phyloP scores from a whole-genome alignment of 2,113 vertebrate species.

The Eubucco bourcierii region DNA sequence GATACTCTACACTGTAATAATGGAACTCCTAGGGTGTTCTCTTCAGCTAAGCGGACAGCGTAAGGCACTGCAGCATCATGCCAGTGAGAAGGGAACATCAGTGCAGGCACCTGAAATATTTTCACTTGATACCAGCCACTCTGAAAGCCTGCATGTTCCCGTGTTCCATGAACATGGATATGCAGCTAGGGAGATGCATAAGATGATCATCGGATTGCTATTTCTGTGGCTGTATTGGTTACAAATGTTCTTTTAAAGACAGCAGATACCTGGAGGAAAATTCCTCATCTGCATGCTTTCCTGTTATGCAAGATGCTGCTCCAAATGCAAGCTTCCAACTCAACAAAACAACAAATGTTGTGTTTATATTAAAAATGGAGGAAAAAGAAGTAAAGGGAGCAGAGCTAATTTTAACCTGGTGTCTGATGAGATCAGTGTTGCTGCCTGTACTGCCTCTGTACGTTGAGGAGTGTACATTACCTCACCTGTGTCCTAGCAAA shows the following conservation, averaged over 20 bases:
- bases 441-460: neutral
- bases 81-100: conserved; percentile 51
- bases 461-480: neutral
- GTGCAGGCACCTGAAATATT: conserved; percentile 25
- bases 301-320: conserved; percentile 9
- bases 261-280: conserved; percentile 29
- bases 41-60: conserved; percentile 42
- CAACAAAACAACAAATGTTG: neutral
- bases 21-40: conserved; percentile 38
- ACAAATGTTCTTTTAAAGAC: conserved; percentile 49
- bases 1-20: conserved; percentile 19
- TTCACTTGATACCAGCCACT: conserved; percentile 57
- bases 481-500: neutral
- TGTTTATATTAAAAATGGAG: neutral
- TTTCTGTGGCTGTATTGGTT: neutral
- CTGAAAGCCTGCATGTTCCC: conserved; percentile 50
- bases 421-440: neutral
- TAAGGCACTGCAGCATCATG: conserved; percentile 9
- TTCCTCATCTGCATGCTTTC: conserved; percentile 58
- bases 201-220: conserved; percentile 52
- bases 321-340: neutral
- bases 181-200: conserved; percentile 58
- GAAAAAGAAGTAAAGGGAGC: neutral
- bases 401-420: neutral
- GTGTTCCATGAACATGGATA: conserved; percentile 54